Base-by-base conservation (phyloP, 2,113 vertebrate species). In the Muscicapa adusta region DNA sequence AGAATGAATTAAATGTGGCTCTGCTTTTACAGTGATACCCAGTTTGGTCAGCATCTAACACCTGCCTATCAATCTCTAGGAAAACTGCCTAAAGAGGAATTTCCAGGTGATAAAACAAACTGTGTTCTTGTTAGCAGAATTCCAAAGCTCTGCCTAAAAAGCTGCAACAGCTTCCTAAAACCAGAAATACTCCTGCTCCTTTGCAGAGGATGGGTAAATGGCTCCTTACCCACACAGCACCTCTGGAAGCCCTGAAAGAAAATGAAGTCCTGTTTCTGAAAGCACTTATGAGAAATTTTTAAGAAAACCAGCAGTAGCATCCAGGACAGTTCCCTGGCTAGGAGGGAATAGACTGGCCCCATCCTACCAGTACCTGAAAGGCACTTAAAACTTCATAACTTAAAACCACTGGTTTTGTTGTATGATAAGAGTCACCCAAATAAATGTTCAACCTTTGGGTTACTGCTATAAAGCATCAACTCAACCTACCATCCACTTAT, bases 261-360 rank as follows among this genome's bases (percentile, higher is more conserved):
- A 18, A 26, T 8, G 0, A 63, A 68, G 28, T 51, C 8, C 31
- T 28, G 5, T 28, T 48, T 51, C 70, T 90, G 56, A 71, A 78
- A 48, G 16, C n/a, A 57, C 24, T 51, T 34, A 9, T 1, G 43
- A 53, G 18, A 10, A 73, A 20, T 12, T n/a, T 67, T 4, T 5
- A 47, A 38, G 33, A 25, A 74, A 74, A 29, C 1, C 31, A 45
- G 42, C 54, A 79, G 4, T 8, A 50, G 36, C 18, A 50, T 12
- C 33, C 38, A 51, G 9, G 34, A 25, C 25, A 29, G 33, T 8
- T 43, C 36, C 24, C 34, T 23, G 22, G 12, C 19, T 38, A 16
- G 0, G 0, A 18, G 17, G 51, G 34, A 65, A 36, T 23, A 72
- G 29, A 14, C 12, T 29, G 31, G 36, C 4, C 20, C 50, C 17